Evolutionary conservation across 2,888 invertebrate species (phyloP), one percentile per base, ranked within the genome.

Genomic region (Tanypteryx hageni): DNA sequence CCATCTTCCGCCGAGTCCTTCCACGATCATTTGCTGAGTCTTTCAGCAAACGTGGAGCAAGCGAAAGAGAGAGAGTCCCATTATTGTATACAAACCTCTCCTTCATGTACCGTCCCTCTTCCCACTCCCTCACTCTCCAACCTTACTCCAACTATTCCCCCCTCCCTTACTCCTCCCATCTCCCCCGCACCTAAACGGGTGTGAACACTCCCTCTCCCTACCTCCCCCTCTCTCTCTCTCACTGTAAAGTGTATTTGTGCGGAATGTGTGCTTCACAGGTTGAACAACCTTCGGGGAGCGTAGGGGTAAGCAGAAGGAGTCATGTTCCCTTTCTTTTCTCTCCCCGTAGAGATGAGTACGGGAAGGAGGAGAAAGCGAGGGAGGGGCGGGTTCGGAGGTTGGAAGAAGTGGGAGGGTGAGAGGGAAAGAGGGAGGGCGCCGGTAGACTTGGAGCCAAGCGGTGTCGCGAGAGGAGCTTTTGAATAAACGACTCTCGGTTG

Each of bases 391-490:
- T 11, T 10, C 4, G 64, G 11, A 64, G 11, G 82, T 16, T 31
- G 31, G 31, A 31, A 82, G 82, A 44, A 16, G 82, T 27, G 11
- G 57, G 31, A 22, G n/a, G 7, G 13, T 5, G 7, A 7, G 61
- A 16, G 61, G 44, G 31, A 18, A 18, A 18, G 89, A 0, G 57
- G 68, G 44, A 61, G 16, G 16, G 61, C 9, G 85, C 10, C 16
- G 22, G 44, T 83, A 86, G 59, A 61, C 86, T 86, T 59, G 61
- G 31, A 86, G 86, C 31, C 27, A 86, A 86, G 86, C 86, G 86
- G 86, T 89, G 89, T 89, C 89, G 44, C 89, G 61, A 44, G 61
- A 44, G 89, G 89, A 89, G 89, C 89, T 64, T 89, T 89, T 56
- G 68, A 89, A 68, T 89, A 89, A 89, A 89, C 64, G 89, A 44